Base-by-base conservation (phyloP, 2,888 invertebrate species). In the Polyommatus icarus region DNA sequence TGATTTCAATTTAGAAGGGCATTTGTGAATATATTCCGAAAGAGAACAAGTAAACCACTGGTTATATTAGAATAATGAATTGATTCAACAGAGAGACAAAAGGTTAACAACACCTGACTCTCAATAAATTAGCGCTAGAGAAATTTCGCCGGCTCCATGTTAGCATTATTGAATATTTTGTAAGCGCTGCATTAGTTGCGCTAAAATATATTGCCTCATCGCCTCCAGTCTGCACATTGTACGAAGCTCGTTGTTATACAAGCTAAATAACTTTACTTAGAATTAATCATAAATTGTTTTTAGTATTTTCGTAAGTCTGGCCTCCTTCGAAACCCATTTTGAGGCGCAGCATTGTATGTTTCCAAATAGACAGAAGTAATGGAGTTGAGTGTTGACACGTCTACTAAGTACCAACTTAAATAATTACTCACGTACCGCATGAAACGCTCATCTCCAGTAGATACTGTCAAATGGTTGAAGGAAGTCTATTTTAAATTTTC, bases 1-100 rank as follows among this genome's bases (percentile, higher is more conserved):
- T 92, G 92, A 92, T 92, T 91, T 89, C 89, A 90, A 89, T 91
- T 93, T 92, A 92, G 91, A 91, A 90, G 88, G 90, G 89, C 85
- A 85, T 85, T 86, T 91, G 80, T 91, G 91, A 91, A 92, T 92
- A 89, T 87, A 89, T 88, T 89, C 89, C 86, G 87, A 82, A 84
- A 84, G 83, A 83, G 84, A 83, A 83, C 83, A 87, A 85, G 89
- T 90, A 89, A 83, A 84, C 85, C 89, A 89, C 88, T 83, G 81
- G 80, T 81, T 82, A 82, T 79, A 82, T 80, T 79, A 80, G 80
- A 79, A 80, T 90, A 91, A 91, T 91, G 88, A 91, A 88, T 88
- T 86, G 85, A 85, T 81, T 81, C 82, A 85, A 85, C 86, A 85
- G 83, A 83, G 79, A 78, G 78, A 80, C 79, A 78, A 82, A 82